Conservation (phyloP, 2,113 vertebrate species). For the Malurus alboscapulatus region DNA sequence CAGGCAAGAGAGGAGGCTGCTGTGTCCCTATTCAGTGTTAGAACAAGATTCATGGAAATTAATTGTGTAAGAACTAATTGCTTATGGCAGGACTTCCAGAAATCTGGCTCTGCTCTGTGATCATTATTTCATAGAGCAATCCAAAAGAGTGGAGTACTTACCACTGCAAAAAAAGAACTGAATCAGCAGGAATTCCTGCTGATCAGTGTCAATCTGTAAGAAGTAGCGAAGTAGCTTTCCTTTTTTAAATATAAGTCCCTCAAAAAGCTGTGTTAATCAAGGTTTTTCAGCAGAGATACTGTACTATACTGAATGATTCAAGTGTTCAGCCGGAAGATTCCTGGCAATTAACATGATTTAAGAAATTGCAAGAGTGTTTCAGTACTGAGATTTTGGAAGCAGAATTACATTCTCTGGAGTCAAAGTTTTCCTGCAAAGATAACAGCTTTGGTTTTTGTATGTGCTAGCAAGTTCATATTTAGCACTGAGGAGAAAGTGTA, state of each 20-base stretch:
- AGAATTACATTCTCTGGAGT: not conserved
- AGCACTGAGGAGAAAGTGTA: not conserved
- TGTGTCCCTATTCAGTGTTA: not conserved
- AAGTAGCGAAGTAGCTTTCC: not conserved
- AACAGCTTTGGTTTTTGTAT: not conserved
- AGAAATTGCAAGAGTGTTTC: not conserved
- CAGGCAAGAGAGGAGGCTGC: not conserved
- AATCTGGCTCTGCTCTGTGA: not conserved
- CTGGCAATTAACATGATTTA: not conserved
- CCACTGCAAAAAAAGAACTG: not conserved
- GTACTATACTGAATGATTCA: not conserved
- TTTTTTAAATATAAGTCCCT: not conserved
- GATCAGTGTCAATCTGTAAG: not conserved
- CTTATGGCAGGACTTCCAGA: not conserved
- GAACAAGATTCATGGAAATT: not conserved
- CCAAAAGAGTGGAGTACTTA: not conserved
- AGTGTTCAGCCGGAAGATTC: not conserved
- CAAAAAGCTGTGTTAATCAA: not conserved
- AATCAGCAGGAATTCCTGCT: not conserved
- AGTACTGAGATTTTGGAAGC: not conserved
- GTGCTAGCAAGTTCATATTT: not conserved
- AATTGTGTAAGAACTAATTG: not conserved
- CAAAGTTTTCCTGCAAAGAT: not conserved
- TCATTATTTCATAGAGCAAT: not conserved
- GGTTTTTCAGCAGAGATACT: not conserved